Percentiles rank a stretch among this genome's conserved stretches.
phyloP scores from a whole-genome alignment of 1,140 invertebrate genomes.

The Charaxes varanes region DNA sequence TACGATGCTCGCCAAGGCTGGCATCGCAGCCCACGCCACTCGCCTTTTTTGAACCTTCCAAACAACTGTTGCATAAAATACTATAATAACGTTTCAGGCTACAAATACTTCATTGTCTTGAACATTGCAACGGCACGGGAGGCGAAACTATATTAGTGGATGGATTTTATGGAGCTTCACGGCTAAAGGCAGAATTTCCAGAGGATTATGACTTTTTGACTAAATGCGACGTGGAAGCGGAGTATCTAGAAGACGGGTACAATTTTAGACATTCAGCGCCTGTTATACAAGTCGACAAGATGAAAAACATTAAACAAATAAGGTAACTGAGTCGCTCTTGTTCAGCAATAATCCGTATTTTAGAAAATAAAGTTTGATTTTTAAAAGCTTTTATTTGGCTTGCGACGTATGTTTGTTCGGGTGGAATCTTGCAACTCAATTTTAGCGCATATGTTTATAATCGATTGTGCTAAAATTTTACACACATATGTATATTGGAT shows the following conservation, averaged over 20 bases:
- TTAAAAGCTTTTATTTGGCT: too few relatives aligned
- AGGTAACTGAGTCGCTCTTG: conserved; percentile 39
- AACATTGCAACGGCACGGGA: conserved; percentile 74
- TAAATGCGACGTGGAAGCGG: conserved; percentile 74
- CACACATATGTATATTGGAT: too few relatives aligned
- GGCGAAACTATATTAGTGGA: conserved; percentile 83
- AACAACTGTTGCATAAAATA: too few relatives aligned
- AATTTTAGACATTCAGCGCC: conserved; percentile 73
- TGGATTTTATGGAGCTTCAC: conserved; percentile 78
- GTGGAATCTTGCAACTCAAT: too few relatives aligned
- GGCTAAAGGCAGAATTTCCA: conserved; percentile 70
- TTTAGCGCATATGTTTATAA: too few relatives aligned
- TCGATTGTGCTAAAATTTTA: too few relatives aligned
- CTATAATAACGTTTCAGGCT: too few relatives aligned
- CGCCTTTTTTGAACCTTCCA: too few relatives aligned
- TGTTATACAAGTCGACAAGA: conserved; percentile 73
- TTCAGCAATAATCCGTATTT: not conserved
- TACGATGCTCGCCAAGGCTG: too few relatives aligned
- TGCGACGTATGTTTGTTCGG: too few relatives aligned
- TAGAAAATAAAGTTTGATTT: not conserved
- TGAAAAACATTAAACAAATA: conserved; percentile 73
- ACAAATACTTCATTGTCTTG: conserved; percentile 81
- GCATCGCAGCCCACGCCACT: too few relatives aligned
- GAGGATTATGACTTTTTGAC: conserved; percentile 76
- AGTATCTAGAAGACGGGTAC: conserved; percentile 77